A percentile compares a stretch with the other conserved stretches of the same genome.
phyloP scores from a whole-genome alignment of 2,888 invertebrate genomes.

The Drosophila austrosaltans region DNA sequence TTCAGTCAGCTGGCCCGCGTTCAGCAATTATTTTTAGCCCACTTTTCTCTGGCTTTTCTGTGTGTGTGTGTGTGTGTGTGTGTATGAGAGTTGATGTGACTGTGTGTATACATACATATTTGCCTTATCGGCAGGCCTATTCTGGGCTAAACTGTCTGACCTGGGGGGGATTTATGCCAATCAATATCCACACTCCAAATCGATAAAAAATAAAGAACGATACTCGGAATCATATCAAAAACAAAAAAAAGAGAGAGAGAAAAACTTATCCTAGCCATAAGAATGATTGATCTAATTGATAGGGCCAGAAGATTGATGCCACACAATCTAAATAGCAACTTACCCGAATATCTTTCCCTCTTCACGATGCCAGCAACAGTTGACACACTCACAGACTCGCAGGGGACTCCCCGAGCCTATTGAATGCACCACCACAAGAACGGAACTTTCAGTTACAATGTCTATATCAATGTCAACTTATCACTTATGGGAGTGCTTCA shows the following conservation, averaged over 20 bases:
- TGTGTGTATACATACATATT: not conserved
- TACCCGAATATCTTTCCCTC: conserved; percentile 54
- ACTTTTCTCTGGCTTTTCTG: conserved; percentile 43
- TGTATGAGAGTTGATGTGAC: conserved; percentile 19
- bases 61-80: conserved; percentile 34
- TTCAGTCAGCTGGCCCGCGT: conserved; percentile 42
- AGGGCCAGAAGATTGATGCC: conserved; percentile 55
- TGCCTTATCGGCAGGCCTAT: conserved; percentile 23
- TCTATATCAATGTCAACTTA: conserved; percentile 21
- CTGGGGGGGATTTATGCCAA: conserved; percentile 41
- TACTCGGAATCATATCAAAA: conserved; percentile 33
- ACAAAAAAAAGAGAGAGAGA: not conserved
- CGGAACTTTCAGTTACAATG: conserved; percentile 32
- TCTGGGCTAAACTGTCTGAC: conserved; percentile 31
- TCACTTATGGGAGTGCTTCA: not conserved
- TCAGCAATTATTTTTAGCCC: conserved; percentile 67
- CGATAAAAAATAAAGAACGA: conserved; percentile 45
- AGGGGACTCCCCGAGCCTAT: conserved; percentile 51
- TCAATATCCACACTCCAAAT: conserved; percentile 60
- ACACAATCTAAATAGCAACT: conserved; percentile 61
- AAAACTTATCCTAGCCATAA: conserved; percentile 30
- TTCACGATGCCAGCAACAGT: conserved; percentile 63
- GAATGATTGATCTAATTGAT: conserved; percentile 70
- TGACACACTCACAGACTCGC: conserved; percentile 42
- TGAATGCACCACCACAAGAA: conserved; percentile 26